These are phyloP conservation scores for Sus cebifrons DNA, from an alignment of 2,797 vertebrate genomes.

Conservation along the genomic window DNA sequence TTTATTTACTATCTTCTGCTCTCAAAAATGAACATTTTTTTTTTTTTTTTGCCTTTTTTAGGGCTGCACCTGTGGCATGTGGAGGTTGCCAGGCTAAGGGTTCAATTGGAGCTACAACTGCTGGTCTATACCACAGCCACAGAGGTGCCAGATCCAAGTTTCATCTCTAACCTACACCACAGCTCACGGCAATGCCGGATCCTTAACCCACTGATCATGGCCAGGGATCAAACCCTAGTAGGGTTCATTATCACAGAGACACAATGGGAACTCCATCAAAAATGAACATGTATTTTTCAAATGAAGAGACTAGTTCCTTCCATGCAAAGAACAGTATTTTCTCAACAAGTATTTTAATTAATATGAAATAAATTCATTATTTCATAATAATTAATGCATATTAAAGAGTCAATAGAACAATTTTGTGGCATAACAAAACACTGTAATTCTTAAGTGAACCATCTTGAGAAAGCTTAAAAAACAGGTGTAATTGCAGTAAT, in stretches of 20 bases:
- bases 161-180: too few relatives aligned
- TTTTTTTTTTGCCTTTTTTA: too few relatives aligned
- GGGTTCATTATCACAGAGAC: too few relatives aligned
- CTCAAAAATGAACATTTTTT: conserved; percentile 3
- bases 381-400: conserved; percentile 8
- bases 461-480: conserved; percentile 9
- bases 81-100: too few relatives aligned
- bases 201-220: too few relatives aligned
- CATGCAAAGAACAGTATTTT: conserved; percentile 18
- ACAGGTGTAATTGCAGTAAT: neutral
- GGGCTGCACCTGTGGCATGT: too few relatives aligned
- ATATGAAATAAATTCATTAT: neutral
- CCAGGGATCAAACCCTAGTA: too few relatives aligned
- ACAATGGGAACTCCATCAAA: too few relatives aligned
- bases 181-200: too few relatives aligned
- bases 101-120: too few relatives aligned
- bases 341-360: conserved; percentile 20
- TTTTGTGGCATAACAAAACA: conserved; percentile 38
- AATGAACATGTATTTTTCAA: neutral
- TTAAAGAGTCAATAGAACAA: neutral
- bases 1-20: neutral
- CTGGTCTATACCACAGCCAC: too few relatives aligned
- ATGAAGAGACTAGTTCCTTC: neutral
- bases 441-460: neutral
- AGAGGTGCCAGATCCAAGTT: too few relatives aligned